phyloP scores from a whole-genome alignment of 2,797 vertebrate species.

The Tokudaia tokunoshimensis region DNA sequence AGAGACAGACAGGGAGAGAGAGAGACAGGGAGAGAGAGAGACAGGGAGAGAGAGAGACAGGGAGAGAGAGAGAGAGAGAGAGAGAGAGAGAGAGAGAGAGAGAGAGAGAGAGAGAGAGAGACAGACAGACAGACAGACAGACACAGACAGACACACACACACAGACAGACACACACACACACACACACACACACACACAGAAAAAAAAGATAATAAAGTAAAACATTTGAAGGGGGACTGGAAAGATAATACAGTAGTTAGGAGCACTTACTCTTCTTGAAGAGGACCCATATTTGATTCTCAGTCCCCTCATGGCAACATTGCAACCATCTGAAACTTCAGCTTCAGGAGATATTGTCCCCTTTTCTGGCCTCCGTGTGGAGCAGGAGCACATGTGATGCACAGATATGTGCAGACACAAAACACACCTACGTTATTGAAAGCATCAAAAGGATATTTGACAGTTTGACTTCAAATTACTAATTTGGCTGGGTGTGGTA shows the following conservation, averaged over 20 bases:
- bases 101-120: too few relatives aligned
- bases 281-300: not conserved
- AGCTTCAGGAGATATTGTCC: not conserved
- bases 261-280: not conserved
- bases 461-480: not conserved
- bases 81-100: too few relatives aligned
- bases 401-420: not conserved
- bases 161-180: not conserved
- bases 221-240: not conserved
- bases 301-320: not conserved
- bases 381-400: not conserved
- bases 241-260: not conserved
- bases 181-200: too few relatives aligned
- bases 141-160: not conserved
- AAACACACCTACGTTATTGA: not conserved
- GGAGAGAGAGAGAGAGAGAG: not conserved
- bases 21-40: too few relatives aligned
- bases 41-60: not conserved
- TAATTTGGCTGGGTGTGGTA: not conserved
- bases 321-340: not conserved
- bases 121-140: not conserved
- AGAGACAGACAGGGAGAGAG: not conserved
- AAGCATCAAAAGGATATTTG: not conserved
- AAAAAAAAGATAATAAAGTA: not conserved
- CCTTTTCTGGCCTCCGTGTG: not conserved